phyloP scores from a whole-genome alignment of 2,797 vertebrate species.

The Bovichtus diacanthus region DNA sequence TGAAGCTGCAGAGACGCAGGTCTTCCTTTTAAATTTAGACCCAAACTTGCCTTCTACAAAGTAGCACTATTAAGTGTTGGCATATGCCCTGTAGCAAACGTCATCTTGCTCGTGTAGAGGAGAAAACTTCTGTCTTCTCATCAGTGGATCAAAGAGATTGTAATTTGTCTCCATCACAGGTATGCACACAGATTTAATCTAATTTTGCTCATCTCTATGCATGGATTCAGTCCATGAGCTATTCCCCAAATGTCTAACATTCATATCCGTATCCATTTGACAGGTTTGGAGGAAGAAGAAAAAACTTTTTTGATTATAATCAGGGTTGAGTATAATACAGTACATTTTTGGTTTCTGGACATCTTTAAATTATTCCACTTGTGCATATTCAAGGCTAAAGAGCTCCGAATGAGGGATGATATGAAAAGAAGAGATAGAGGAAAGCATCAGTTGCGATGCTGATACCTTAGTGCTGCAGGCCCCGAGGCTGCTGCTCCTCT shows the following conservation, averaged over 20 bases:
- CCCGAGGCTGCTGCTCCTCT: constrained; percentile 67
- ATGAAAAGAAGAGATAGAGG: constrained; percentile 62
- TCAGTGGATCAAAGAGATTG: constrained; percentile 36
- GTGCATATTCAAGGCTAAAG: constrained; percentile 77
- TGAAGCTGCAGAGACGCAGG: not conserved
- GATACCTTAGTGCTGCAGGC: constrained; percentile 64
- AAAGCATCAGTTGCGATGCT: constrained; percentile 52
- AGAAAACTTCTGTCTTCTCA: constrained; percentile 9
- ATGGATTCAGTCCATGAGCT: constrained; percentile 44
- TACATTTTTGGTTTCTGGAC: constrained; percentile 62
- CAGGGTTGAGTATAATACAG: constrained; percentile 46
- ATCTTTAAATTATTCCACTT: constrained; percentile 79
- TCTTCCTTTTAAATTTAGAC: not conserved
- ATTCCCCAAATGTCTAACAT: constrained; percentile 32
- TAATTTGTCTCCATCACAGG: constrained; percentile 31
- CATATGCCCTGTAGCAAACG: constrained; percentile 6
- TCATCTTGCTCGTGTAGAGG: constrained; percentile 6
- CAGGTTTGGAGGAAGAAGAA: constrained; percentile 39
- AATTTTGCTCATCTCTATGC: constrained; percentile 13
- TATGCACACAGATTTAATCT: constrained; percentile 25
- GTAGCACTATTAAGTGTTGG: not conserved
- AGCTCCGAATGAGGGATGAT: constrained; percentile 68
- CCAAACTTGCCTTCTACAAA: constrained; percentile 15
- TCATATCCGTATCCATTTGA: constrained; percentile 51
- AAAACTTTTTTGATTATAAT: constrained; percentile 59